A percentile compares a stretch with the other conserved stretches of the same genome.
These are phyloP conservation scores for Allygus modestus DNA, from an alignment of 2,888 invertebrate species.

Conservation along the genomic window DNA sequence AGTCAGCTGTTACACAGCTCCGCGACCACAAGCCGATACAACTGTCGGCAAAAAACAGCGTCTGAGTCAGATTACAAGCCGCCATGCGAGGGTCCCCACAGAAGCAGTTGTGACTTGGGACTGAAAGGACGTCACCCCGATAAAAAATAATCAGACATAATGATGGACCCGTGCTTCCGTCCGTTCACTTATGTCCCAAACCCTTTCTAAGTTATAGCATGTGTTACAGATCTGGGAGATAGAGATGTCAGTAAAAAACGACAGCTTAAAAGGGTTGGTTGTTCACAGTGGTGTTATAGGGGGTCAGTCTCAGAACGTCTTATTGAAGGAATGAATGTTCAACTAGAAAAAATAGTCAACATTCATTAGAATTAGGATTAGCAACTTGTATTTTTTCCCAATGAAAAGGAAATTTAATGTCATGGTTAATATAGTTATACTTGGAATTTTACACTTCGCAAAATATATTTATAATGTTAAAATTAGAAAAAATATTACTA, in stretches of 20 bases:
- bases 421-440: too few relatives aligned
- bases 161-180: neutral
- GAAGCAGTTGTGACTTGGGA: neutral
- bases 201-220: neutral
- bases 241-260: conserved; percentile 11
- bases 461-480: too few relatives aligned
- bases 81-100: neutral
- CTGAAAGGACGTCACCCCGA: neutral
- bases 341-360: too few relatives aligned
- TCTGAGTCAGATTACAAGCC: neutral
- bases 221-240: neutral
- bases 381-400: too few relatives aligned
- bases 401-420: too few relatives aligned
- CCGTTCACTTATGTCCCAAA: neutral
- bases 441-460: too few relatives aligned
- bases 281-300: neutral
- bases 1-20: conserved; percentile 21
- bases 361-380: too few relatives aligned
- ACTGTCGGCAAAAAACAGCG: neutral
- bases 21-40: neutral
- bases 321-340: too few relatives aligned
- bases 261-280: neutral
- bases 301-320: too few relatives aligned
- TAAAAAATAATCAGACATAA: neutral
- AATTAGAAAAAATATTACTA: too few relatives aligned